Evolutionary conservation across 2,888 invertebrate species (phyloP).

Genomic region (Lithophane leautieri): DNA sequence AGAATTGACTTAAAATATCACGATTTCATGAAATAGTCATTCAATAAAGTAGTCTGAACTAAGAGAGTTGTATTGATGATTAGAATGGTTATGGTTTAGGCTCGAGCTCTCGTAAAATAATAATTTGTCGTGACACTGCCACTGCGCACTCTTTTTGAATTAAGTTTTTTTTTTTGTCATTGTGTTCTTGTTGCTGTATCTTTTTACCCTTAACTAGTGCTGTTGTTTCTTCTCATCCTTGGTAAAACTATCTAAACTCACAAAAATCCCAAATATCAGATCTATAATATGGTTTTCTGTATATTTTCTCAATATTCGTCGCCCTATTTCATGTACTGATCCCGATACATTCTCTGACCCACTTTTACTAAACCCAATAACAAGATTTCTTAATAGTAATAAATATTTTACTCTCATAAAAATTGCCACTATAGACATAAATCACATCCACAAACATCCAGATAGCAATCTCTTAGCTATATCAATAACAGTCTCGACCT

Average conservation of each 20-base stretch:
- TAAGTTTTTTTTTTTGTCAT: neutral
- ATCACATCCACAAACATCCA: slow-evolving; percentile 30
- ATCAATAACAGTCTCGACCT: slow-evolving; percentile 5
- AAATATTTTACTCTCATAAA: slow-evolving; percentile 32
- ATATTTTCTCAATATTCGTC: neutral
- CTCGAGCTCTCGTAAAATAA: neutral
- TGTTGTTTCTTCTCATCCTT: neutral
- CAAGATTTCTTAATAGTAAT: slow-evolving; percentile 17
- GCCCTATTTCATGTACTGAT: neutral
- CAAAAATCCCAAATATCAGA: neutral
- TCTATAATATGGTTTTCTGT: neutral
- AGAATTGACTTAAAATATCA: too few species aligned
- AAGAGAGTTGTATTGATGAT: too few species aligned
- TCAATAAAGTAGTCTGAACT: too few species aligned
- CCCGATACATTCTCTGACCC: slow-evolving; percentile 5
- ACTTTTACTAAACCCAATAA: slow-evolving; percentile 35
- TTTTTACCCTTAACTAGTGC: neutral
- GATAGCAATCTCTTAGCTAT: slow-evolving; percentile 13
- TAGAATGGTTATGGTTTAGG: neutral
- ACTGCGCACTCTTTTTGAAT: neutral
- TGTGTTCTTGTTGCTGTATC: neutral
- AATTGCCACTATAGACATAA: slow-evolving; percentile 9
- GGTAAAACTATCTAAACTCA: neutral
- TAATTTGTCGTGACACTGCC: neutral
- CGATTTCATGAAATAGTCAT: too few species aligned